These are phyloP conservation scores for Ganaspis sp. DNA, from an alignment of 1,140 invertebrate species.

Conservation along the genomic window DNA sequence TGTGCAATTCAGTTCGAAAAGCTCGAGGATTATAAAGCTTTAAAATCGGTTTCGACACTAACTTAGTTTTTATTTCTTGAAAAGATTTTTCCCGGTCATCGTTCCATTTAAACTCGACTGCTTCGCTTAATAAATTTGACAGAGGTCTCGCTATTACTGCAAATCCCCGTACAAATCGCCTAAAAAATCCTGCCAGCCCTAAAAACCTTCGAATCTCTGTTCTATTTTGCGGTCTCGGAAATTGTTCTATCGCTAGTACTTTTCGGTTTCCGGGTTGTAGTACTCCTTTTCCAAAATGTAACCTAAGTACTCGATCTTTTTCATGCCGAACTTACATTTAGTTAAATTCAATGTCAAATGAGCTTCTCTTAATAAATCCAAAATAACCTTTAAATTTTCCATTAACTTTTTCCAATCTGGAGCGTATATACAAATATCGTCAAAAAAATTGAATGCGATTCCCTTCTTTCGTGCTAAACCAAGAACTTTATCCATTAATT, in stretches of 20 bases:
- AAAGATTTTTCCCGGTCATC: constrained; percentile 46
- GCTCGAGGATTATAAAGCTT: constrained; percentile 60
- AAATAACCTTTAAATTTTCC: constrained; percentile 48
- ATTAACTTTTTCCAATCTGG: constrained; percentile 49
- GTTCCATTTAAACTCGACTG: constrained; percentile 46
- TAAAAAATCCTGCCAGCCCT: constrained; percentile 54
- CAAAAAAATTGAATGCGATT: constrained; percentile 44
- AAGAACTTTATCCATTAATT: constrained; percentile 24
- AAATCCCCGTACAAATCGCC: constrained; percentile 51
- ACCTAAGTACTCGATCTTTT: constrained; percentile 58
- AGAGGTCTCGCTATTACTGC: constrained; percentile 45
- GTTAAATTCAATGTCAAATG: constrained; percentile 60
- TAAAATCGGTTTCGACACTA: constrained; percentile 56
- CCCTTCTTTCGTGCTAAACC: neutral
- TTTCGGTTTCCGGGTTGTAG: constrained; percentile 59
- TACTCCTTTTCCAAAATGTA: constrained; percentile 55
- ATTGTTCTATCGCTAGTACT: constrained; percentile 59
- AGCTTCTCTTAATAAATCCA: constrained; percentile 48
- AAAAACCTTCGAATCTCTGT: constrained; percentile 65
- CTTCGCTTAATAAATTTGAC: constrained; percentile 43
- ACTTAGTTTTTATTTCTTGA: constrained; percentile 43
- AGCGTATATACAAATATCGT: constrained; percentile 57
- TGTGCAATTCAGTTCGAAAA: constrained; percentile 57
- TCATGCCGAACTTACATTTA: constrained; percentile 62
- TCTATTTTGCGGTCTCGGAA: constrained; percentile 52